Conservation (phyloP, 2,113 vertebrate species). For the Actenoides lindsayi region DNA sequence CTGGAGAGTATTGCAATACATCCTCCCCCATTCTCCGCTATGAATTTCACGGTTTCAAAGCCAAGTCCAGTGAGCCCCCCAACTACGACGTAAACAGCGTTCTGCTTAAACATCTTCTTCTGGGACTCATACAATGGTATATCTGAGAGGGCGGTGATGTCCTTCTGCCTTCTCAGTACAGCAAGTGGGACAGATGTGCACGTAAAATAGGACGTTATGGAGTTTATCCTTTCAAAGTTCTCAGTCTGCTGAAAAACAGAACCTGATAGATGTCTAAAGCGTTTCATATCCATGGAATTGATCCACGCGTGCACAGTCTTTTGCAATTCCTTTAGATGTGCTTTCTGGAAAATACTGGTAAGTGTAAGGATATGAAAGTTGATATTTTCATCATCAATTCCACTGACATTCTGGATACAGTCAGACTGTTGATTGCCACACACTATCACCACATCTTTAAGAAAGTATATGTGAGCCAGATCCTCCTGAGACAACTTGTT, state of each 20-base stretch:
- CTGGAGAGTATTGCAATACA: constrained; percentile 82
- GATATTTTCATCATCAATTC: constrained; percentile 59
- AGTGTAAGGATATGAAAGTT: constrained; percentile 73
- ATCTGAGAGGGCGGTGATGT: constrained; percentile 37
- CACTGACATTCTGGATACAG: constrained; percentile 10
- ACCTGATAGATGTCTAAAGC: not conserved
- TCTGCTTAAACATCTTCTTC: constrained; percentile 74
- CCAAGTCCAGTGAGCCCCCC: constrained; percentile 88
- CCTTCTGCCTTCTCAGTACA: constrained; percentile 60
- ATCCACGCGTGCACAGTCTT: constrained; percentile 74
- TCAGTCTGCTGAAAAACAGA: constrained; percentile 34
- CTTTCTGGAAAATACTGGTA: constrained; percentile 76
- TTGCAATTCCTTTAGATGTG: constrained; percentile 69
- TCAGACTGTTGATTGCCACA: constrained; percentile 56
- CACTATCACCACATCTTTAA: constrained; percentile 76
- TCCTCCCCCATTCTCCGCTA: constrained; percentile 79
- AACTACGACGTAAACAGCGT: constrained; percentile 79
- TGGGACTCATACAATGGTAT: constrained; percentile 58
- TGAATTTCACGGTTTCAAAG: constrained; percentile 87
- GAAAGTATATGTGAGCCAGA: not conserved
- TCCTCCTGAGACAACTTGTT: constrained; percentile 37
- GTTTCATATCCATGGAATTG: constrained; percentile 67
- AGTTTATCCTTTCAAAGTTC: not conserved
- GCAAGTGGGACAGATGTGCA: constrained; percentile 47
- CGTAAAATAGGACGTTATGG: constrained; percentile 78